A percentile compares a stretch with the other conserved stretches of the same genome.
phyloP scores from a whole-genome alignment of 2,888 invertebrate species.

The Tetheella fluctuosa region DNA sequence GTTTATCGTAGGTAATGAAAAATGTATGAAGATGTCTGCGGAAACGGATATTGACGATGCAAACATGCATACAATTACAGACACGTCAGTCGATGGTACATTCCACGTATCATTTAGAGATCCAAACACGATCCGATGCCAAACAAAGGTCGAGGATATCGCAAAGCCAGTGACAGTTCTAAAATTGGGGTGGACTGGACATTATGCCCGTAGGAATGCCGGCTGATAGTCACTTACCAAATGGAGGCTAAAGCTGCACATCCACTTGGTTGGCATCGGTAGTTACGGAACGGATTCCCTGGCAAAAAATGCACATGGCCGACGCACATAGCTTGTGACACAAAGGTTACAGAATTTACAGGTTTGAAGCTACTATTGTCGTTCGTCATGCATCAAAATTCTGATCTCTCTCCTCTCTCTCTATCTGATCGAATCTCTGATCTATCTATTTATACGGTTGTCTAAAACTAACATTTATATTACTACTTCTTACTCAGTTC shows the following conservation, averaged over 20 bases:
- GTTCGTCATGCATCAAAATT: too few species aligned
- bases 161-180: conserved; percentile 4
- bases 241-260: not conserved
- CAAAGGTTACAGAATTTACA: not conserved
- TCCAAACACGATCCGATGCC: conserved; percentile 1
- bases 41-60: conserved; percentile 5
- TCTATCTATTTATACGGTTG: too few species aligned
- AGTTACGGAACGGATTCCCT: too few species aligned
- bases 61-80: conserved; percentile 1
- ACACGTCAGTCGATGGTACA: conserved; percentile 4
- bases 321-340: conserved; percentile 1
- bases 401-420: too few species aligned
- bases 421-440: too few species aligned
- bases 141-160: not conserved
- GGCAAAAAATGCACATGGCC: too few species aligned
- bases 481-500: too few species aligned
- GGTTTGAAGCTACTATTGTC: too few species aligned
- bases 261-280: too few species aligned
- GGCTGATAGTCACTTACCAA: conserved; percentile 5
- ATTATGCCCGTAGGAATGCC: not conserved
- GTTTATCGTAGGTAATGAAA: conserved; percentile 1
- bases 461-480: too few species aligned
- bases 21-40: conserved; percentile 7
- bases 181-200: not conserved
- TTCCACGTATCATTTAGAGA: conserved; percentile 6